phyloP scores from a whole-genome alignment of 2,113 vertebrate genomes.

The Boulengeromyrus knoepffleri region DNA sequence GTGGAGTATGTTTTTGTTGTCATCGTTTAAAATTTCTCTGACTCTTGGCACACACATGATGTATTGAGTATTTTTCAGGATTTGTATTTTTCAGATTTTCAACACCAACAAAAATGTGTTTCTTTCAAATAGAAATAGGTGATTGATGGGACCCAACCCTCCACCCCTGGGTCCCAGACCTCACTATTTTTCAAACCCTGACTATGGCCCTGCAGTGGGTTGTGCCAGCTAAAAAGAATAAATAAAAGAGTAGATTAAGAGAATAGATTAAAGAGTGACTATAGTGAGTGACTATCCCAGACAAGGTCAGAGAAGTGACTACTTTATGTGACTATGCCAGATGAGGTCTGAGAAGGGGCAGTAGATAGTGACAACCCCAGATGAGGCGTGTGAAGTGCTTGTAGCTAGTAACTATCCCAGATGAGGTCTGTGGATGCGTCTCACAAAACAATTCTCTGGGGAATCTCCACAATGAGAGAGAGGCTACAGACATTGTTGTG shows the following conservation, averaged over 20 bases:
- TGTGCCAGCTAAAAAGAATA: too few relatives aligned
- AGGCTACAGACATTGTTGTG: slow-evolving; percentile 22
- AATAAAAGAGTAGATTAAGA: not conserved
- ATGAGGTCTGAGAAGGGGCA: not conserved
- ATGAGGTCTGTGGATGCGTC: not conserved
- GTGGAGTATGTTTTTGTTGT: too few relatives aligned
- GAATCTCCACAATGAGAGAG: not conserved
- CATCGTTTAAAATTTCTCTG: too few relatives aligned
- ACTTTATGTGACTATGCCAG: not conserved
- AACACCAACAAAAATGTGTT: too few relatives aligned
- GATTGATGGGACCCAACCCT: too few relatives aligned
- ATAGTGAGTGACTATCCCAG: not conserved
- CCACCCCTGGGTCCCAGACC: too few relatives aligned
- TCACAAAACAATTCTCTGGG: not conserved
- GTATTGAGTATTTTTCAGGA: too few relatives aligned
- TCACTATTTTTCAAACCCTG: too few relatives aligned
- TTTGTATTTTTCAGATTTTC: too few relatives aligned
- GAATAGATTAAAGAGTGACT: not conserved
- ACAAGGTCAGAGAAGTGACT: not conserved
- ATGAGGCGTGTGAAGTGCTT: not conserved
- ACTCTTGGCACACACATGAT: too few relatives aligned
- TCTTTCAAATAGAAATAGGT: too few relatives aligned
- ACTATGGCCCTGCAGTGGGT: too few relatives aligned
- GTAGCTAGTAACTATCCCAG: not conserved
- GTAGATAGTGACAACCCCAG: not conserved